These are phyloP conservation scores for Pterois miles DNA, from an alignment of 2,797 vertebrate genomes.

Conservation along the genomic window DNA sequence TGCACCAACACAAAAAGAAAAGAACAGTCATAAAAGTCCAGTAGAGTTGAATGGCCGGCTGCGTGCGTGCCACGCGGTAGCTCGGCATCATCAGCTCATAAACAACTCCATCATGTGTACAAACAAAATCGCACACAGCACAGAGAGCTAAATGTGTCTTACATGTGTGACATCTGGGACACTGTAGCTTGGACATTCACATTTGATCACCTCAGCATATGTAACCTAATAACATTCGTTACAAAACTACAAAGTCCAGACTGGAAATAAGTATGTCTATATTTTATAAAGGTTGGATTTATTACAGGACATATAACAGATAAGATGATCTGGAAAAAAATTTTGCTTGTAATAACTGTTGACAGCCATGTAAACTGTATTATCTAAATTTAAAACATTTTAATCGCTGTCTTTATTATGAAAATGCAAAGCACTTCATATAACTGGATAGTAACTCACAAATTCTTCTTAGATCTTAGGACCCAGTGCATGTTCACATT, in stretches of 20 bases:
- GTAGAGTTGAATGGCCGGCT: background rate
- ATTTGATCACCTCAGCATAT: conserved; percentile 24
- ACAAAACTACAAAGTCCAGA: conserved; percentile 3
- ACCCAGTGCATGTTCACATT: background rate
- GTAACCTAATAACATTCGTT: conserved; percentile 13
- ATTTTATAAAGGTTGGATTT: background rate
- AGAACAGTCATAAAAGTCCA: background rate
- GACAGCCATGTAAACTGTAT: background rate
- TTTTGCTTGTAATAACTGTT: background rate
- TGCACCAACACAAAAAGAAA: conserved; percentile 37
- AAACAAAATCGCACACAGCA: conserved; percentile 11
- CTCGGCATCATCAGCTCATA: conserved; percentile 44
- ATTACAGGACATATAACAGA: background rate
- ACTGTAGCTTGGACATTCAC: conserved; percentile 6
- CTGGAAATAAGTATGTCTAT: background rate
- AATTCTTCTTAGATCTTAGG: background rate
- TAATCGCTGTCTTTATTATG: background rate
- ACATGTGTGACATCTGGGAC: conserved; percentile 5
- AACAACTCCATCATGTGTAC: conserved; percentile 27
- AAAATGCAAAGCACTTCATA: background rate
- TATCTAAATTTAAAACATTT: background rate
- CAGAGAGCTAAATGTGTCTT: conserved; percentile 27
- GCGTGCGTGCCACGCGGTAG: conserved; percentile 1
- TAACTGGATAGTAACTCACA: background rate
- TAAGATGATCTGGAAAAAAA: background rate